Evolutionary conservation across 2,113 vertebrate genomes (phyloP).

Genomic region (Cheilinus undulatus): DNA sequence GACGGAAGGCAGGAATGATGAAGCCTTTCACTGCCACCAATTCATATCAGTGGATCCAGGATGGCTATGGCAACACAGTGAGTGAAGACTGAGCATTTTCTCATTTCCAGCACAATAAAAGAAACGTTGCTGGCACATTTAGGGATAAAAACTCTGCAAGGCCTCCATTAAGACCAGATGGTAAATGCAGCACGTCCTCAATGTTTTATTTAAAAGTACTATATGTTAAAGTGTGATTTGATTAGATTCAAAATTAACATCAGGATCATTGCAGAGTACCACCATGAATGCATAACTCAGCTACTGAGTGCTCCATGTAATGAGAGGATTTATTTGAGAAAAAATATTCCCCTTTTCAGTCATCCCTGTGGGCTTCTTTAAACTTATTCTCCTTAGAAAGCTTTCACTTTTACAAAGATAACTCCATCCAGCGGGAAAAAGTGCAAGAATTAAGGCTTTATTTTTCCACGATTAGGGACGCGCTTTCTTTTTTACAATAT

Average conservation of each 20-base stretch:
- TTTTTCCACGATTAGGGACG: constrained; percentile 44
- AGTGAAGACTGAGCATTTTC: constrained; percentile 27
- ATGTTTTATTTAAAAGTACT: neutral
- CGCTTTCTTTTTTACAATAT: constrained; percentile 38
- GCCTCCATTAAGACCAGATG: constrained; percentile 20
- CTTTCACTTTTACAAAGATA: constrained; percentile 3
- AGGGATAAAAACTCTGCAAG: constrained; percentile 17
- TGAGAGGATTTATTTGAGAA: constrained; percentile 5
- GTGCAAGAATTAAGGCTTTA: constrained; percentile 6
- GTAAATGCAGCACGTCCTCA: constrained; percentile 3
- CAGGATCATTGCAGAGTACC: neutral
- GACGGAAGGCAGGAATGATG: constrained; percentile 65
- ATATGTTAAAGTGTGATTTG: constrained; percentile 16
- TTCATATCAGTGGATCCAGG: constrained; percentile 61
- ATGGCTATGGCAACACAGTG: constrained; percentile 29
- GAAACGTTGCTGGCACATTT: neutral
- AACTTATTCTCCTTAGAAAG: constrained; percentile 20
- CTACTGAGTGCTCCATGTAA: neutral
- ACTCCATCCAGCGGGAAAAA: neutral
- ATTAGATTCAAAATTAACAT: constrained; percentile 30
- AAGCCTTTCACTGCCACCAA: constrained; percentile 67
- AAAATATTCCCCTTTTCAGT: neutral
- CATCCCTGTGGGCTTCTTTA: constrained; percentile 22
- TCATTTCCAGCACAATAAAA: constrained; percentile 23
- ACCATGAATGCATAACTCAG: constrained; percentile 15